Base-by-base conservation (phyloP, 2,113 vertebrate species). In the Plectropomus leopardus region DNA sequence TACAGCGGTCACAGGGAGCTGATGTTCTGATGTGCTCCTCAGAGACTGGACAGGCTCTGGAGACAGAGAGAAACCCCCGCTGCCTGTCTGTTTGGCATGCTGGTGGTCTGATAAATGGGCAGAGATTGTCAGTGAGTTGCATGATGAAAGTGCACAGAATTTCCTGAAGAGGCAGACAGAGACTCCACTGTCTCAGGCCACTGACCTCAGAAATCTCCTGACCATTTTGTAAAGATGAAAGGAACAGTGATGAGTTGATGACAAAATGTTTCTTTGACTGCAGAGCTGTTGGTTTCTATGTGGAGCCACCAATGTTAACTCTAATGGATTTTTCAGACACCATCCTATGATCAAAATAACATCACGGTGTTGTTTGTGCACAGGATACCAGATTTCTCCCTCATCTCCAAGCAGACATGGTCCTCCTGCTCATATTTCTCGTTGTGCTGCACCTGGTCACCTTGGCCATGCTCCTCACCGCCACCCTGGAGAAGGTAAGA, bases 401-500 rank as follows among this genome's bases (percentile, higher is more conserved):
- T 45, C 51, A 17, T 60, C 67, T 30, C 30, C 8, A 8, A 68
- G 53, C 81, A 86, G 79, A 59, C 79, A 97, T 97, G 96, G 95
- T 93, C 3, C 87, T 93, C 64, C 94, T 97, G 58, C 93, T 97
- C 48, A 76, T 96, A 30, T 94, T 82, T 32, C 84, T 97, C 32
- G 95, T 92, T 0, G 86, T 95, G 51, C 87, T 97, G 16, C 96
- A 97, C 76, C 88, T 98, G 92, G 72, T 95, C 75, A 95, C 94
- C 5, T 89, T 98, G 90, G 92, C 95, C 51, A 94, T 98, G 88
- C 95, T 98, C 48, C 95, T 97, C 15, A 95, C 96, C 40, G 94
- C 96, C 80, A 97, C 96, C 7, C 85, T 96, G 92, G 96, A 97
- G 84, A 98, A 97, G 95, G 97, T 98, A 86, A 94, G 88, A 50